phyloP scores from a whole-genome alignment of 1,140 invertebrate genomes.

The Drosophila sproati region DNA sequence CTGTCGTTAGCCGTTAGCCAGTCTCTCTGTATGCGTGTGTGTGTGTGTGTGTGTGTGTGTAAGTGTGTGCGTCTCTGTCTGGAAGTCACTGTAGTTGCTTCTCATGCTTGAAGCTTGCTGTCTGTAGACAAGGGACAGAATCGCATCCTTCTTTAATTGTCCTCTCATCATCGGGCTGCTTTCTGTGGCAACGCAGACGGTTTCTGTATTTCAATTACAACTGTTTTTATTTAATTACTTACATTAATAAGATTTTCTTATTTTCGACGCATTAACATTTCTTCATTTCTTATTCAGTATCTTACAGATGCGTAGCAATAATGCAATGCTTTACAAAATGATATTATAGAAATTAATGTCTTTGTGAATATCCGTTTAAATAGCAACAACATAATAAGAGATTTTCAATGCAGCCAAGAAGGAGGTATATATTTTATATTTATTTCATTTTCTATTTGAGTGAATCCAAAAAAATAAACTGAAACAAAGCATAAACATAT shows the following conservation, averaged over 20 bases:
- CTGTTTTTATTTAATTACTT: constrained; percentile 78
- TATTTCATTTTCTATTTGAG: no score
- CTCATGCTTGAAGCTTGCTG: constrained; percentile 66
- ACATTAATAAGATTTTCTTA: constrained; percentile 74
- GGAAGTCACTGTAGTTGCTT: constrained; percentile 54
- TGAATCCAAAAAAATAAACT: no score
- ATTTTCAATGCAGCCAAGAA: no score
- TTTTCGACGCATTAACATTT: constrained; percentile 54
- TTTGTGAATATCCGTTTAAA: no score
- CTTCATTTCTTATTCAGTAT: background rate
- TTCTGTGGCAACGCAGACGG: constrained; percentile 15
- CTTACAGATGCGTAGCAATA: background rate
- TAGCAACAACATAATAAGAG: no score
- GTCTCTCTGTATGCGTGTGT: constrained; percentile 1
- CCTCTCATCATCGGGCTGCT: constrained; percentile 39
- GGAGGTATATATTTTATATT: no score
- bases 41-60: constrained; percentile 24
- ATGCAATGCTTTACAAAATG: background rate
- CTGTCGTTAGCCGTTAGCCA: constrained; percentile 18
- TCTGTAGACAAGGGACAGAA: constrained; percentile 42
- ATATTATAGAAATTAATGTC: no score
- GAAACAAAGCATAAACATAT: no score
- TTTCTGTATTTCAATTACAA: constrained; percentile 68
- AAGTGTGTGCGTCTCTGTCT: constrained; percentile 36
- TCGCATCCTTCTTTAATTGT: constrained; percentile 72